Percentiles rank a stretch among this genome's conserved stretches.
phyloP scores from a whole-genome alignment of 2,888 invertebrate genomes.

The Drosophila neutralis region DNA sequence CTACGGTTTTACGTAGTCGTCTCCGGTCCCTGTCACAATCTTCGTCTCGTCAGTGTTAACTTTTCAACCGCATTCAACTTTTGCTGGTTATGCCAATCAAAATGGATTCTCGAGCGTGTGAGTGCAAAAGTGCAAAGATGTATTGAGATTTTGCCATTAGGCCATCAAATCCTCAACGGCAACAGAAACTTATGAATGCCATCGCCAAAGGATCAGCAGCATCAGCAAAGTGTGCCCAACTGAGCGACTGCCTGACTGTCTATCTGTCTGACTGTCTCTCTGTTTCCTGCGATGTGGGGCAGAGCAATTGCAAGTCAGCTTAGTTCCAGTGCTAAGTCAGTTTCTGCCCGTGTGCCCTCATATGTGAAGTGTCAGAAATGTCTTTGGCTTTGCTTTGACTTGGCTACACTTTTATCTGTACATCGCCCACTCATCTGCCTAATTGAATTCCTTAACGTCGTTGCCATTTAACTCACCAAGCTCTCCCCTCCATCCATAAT shows the following conservation, averaged over 20 bases:
- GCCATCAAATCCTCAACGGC: conserved; percentile 53
- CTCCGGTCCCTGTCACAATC: neutral
- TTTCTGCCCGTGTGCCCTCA: conserved; percentile 62
- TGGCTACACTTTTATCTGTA: conserved; percentile 72
- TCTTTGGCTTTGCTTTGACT: conserved; percentile 64
- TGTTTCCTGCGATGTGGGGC: neutral
- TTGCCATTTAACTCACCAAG: neutral
- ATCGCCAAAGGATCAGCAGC: conserved; percentile 64
- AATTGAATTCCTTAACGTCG: conserved; percentile 76
- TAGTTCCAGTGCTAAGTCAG: conserved; percentile 55
- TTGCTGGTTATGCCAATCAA: conserved; percentile 61
- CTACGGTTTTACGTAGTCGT: neutral
- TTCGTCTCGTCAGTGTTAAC: conserved; percentile 31
- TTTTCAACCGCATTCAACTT: conserved; percentile 56
- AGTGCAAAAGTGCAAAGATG: conserved; percentile 59
- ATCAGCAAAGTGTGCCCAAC: conserved; percentile 53
- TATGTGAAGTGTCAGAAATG: conserved; percentile 76
- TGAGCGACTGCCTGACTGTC: neutral
- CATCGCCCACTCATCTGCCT: conserved; percentile 73
- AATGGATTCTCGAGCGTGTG: conserved; percentile 33
- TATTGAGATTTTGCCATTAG: conserved; percentile 68
- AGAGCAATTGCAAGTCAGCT: conserved; percentile 56
- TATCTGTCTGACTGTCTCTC: neutral
- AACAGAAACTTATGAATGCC: conserved; percentile 53
- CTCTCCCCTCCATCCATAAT: neutral